These are phyloP conservation scores for Bufo bufo DNA, from an alignment of 2,113 vertebrate genomes.

Conservation along the genomic window DNA sequence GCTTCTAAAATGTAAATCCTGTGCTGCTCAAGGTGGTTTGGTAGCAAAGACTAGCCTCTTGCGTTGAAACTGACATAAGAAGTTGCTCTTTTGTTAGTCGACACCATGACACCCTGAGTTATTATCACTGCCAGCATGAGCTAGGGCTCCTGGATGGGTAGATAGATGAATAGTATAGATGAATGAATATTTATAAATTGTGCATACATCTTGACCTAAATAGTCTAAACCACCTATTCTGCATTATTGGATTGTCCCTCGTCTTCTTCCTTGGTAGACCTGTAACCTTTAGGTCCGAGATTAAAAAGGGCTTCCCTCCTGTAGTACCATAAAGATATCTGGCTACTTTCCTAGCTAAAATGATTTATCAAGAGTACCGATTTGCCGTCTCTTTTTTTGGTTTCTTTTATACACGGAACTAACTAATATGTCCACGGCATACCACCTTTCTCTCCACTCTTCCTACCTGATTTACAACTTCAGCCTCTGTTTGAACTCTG, in stretches of 20 bases:
- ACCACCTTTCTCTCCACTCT: constrained; percentile 11
- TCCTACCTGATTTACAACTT: constrained; percentile 35
- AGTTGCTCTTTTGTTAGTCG: neutral
- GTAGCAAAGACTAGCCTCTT: neutral
- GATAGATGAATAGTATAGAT: neutral
- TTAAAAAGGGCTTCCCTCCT: constrained; percentile 13
- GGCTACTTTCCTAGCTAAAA: constrained; percentile 7
- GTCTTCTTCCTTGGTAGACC: neutral
- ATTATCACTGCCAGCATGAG: neutral
- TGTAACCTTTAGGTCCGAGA: neutral
- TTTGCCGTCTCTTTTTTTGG: neutral
- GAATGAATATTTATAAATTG: neutral
- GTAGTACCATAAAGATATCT: neutral
- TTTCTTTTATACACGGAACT: constrained; percentile 10
- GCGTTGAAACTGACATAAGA: neutral
- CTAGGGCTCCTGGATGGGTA: neutral
- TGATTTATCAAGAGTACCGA: constrained; percentile 25
- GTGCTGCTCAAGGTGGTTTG: neutral
- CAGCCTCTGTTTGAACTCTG: constrained; percentile 40
- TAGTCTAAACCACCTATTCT: neutral
- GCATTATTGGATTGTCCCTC: neutral
- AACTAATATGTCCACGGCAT: constrained; percentile 25
- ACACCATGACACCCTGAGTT: neutral
- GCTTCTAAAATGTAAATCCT: neutral
- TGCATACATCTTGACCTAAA: neutral